Percentiles rank a stretch among this genome's conserved stretches.
Conservation (phyloP, 1,140 invertebrate genomes). For the Conus ventricosus region DNA sequence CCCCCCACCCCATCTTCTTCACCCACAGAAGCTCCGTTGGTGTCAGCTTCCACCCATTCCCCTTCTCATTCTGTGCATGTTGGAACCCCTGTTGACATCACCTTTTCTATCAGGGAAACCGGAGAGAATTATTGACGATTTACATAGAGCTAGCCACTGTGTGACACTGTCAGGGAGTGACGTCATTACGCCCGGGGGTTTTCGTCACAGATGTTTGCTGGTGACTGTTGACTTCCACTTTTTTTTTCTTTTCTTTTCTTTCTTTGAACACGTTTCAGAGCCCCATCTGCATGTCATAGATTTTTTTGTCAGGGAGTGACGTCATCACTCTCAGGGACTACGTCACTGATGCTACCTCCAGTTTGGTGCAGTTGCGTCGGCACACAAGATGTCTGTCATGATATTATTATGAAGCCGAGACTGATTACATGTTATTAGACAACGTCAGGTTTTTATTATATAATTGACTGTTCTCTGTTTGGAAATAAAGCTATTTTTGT, state of each 20-base stretch:
- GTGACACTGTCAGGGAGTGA: neutral
- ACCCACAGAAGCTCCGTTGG: neutral
- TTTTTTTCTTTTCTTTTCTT: too few species aligned
- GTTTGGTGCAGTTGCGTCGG: neutral
- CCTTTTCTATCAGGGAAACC: neutral
- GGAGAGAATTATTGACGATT: neutral
- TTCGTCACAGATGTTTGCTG: neutral
- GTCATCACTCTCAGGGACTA: slow-evolving; percentile 9
- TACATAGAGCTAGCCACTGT: neutral
- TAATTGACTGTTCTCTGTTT: neutral
- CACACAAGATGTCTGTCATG: neutral
- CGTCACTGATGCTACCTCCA: neutral
- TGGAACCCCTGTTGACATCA: neutral
- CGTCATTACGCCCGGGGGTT: neutral
- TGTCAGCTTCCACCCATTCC: neutral
- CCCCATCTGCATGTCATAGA: neutral
- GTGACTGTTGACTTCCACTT: neutral
- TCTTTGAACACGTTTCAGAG: too few species aligned
- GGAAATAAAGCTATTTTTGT: slow-evolving; percentile 3
- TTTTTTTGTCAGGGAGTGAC: neutral
- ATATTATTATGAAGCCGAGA: neutral
- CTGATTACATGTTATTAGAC: neutral
- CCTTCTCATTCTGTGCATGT: neutral
- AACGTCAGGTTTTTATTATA: neutral
- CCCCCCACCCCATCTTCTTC: neutral